These are phyloP conservation scores for Drosophila rhopaloa DNA, from an alignment of 1,140 invertebrate genomes.

Conservation along the genomic window DNA sequence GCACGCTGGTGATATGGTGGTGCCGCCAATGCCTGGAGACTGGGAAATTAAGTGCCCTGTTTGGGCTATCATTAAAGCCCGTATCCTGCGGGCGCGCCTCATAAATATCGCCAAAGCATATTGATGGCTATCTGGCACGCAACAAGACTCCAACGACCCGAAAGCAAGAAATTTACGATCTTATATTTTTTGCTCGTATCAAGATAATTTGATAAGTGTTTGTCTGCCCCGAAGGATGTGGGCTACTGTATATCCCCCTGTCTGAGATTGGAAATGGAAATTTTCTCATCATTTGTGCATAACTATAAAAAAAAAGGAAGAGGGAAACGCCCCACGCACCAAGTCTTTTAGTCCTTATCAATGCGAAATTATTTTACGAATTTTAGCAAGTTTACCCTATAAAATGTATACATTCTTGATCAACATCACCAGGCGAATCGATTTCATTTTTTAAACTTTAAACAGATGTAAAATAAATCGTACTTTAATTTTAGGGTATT, in stretches of 20 bases:
- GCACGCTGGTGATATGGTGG: conserved; percentile 10
- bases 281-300: conserved; percentile 5
- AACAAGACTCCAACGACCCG: conserved; percentile 35
- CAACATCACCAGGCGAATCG: too few relatives aligned
- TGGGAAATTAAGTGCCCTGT: conserved; percentile 76
- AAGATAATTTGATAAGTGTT: conserved; percentile 81
- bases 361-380: too few relatives aligned
- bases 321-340: neutral
- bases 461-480: too few relatives aligned
- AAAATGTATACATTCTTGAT: too few relatives aligned
- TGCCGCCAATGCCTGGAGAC: conserved; percentile 16
- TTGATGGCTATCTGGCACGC: conserved; percentile 79
- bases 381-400: too few relatives aligned
- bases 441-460: too few relatives aligned
- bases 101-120: conserved; percentile 81
- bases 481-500: too few relatives aligned
- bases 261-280: conserved; percentile 16
- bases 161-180: conserved; percentile 17
- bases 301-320: neutral
- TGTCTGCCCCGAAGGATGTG: conserved; percentile 47
- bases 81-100: conserved; percentile 80
- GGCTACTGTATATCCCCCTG: conserved; percentile 54
- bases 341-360: too few relatives aligned
- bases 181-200: conserved; percentile 15
- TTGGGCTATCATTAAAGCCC: conserved; percentile 80